A percentile compares a stretch with the other conserved stretches of the same genome.
These are phyloP conservation scores for Drosophila falleni DNA, from an alignment of 2,888 invertebrate genomes.

Conservation along the genomic window DNA sequence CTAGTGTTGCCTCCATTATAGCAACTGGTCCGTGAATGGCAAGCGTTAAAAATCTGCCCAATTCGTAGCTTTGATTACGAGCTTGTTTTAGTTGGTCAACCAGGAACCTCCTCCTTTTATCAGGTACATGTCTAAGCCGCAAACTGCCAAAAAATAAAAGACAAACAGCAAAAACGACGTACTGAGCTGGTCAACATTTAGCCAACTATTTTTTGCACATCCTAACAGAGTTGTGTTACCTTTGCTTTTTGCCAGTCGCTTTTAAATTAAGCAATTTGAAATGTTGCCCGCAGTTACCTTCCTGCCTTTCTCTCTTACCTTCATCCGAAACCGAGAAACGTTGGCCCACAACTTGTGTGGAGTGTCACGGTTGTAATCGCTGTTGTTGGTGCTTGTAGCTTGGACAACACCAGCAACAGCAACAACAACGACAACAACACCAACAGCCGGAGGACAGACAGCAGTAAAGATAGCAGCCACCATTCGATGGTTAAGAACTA, in stretches of 20 bases:
- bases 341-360: conserved; percentile 68
- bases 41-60: conserved; percentile 59
- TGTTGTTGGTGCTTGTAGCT: conserved; percentile 64
- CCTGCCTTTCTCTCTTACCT: neutral
- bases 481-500: conserved; percentile 44
- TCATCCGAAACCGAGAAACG: conserved; percentile 49
- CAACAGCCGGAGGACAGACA: conserved; percentile 23
- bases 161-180: conserved; percentile 33
- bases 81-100: conserved; percentile 22
- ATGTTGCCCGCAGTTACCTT: conserved; percentile 55
- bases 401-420: conserved; percentile 32
- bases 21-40: conserved; percentile 15
- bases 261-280: conserved; percentile 81
- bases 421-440: conserved; percentile 9
- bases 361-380: conserved; percentile 76
- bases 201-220: conserved; percentile 60
- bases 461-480: conserved; percentile 59
- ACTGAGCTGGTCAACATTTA: conserved; percentile 68
- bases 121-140: conserved; percentile 1
- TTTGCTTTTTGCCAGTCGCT: conserved; percentile 62
- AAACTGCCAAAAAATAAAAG: conserved; percentile 24
- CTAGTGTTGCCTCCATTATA: neutral
- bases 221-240: conserved; percentile 35
- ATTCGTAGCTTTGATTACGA: conserved; percentile 63
- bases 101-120: conserved; percentile 13